Evolutionary conservation across 2,888 invertebrate species (phyloP).

Genomic region (Andricus curvator): DNA sequence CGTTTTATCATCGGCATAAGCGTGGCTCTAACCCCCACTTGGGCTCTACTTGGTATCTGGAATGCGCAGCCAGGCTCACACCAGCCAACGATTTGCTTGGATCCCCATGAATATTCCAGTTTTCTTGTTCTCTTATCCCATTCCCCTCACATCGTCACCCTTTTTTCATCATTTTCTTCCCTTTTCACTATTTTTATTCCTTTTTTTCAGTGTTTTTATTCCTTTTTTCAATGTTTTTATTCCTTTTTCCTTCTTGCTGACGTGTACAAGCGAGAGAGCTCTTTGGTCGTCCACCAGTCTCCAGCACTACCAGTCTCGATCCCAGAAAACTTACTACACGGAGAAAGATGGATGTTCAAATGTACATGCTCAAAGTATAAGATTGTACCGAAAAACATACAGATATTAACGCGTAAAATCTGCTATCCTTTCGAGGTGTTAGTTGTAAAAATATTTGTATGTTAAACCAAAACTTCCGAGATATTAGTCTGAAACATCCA

Average conservation of each 20-base stretch:
- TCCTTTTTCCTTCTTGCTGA: background rate
- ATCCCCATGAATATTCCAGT: conserved; percentile 54
- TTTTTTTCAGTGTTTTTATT: background rate
- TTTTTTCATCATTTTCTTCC: background rate
- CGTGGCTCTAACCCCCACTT: conserved; percentile 60
- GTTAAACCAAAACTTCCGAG: too few relatives aligned
- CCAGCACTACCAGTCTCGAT: background rate
- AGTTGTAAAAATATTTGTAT: too few relatives aligned
- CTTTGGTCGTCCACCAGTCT: background rate
- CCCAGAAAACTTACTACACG: background rate
- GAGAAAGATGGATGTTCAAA: too few relatives aligned
- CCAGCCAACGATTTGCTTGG: conserved; percentile 52
- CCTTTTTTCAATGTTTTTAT: conserved; percentile 16
- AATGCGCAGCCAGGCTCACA: conserved; percentile 58
- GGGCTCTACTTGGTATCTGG: conserved; percentile 57
- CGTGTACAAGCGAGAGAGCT: background rate
- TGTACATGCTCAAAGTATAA: too few relatives aligned
- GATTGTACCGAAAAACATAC: too few relatives aligned
- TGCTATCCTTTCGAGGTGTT: too few relatives aligned
- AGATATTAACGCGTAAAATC: too few relatives aligned
- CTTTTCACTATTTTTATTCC: conserved; percentile 31
- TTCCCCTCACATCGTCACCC: conserved; percentile 47
- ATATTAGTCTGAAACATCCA: too few relatives aligned
- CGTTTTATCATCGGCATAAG: conserved; percentile 56
- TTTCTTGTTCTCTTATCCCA: conserved; percentile 41